Conservation (phyloP, 2,113 vertebrate species). For the Cichladusa arquata region DNA sequence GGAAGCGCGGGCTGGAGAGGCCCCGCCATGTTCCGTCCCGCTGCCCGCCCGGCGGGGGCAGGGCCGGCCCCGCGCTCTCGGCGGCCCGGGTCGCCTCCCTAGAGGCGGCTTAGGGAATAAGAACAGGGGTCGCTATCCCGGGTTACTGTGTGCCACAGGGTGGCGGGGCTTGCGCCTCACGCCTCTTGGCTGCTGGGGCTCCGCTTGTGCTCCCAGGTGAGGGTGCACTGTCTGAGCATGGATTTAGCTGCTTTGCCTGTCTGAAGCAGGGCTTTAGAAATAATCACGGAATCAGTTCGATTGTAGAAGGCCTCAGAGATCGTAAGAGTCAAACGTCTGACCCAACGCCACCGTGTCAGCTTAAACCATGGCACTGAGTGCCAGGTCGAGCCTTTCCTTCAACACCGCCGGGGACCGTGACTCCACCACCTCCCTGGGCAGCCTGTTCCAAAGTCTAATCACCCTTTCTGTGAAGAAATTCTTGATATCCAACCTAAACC, state of each 20-base stretch:
- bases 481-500: not conserved
- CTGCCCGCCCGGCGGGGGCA: not conserved
- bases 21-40: constrained; percentile 51
- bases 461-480: not conserved
- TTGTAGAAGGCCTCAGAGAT: not conserved
- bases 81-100: no score
- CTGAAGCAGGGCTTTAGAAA: not conserved
- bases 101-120: fast-evolving
- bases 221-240: not conserved
- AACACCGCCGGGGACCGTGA: fast-evolving
- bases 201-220: not conserved
- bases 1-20: constrained; percentile 5
- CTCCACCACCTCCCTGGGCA: not conserved
- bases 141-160: not conserved
- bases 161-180: not conserved
- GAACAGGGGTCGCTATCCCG: fast-evolving
- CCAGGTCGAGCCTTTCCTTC: not conserved
- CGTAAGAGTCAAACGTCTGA: not conserved
- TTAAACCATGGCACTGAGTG: not conserved
- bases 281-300: not conserved
- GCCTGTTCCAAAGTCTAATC: not conserved
- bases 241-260: not conserved
- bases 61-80: not conserved
- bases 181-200: not conserved
- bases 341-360: no score